Evolutionary conservation across 2,797 vertebrate species (phyloP).

Genomic region (Acipenser transmontanus): DNA sequence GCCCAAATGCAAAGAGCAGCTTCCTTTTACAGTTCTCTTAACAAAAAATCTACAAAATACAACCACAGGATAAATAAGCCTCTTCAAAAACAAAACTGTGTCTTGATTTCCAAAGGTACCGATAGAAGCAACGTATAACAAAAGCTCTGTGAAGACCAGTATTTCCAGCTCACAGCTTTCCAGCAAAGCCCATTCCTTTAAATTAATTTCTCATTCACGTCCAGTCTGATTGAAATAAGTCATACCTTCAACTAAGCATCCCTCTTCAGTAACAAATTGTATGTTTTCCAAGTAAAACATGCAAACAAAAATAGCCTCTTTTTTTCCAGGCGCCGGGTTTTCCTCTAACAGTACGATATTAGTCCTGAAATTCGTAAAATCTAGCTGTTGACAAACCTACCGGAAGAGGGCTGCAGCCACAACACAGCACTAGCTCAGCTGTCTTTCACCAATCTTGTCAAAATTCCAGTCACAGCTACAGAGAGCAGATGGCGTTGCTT

Average conservation of each 20-base stretch:
- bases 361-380: conserved; percentile 14
- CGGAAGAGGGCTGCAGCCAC: conserved; percentile 18
- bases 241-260: neutral
- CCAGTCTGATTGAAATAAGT: conserved; percentile 4
- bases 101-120: conserved; percentile 9
- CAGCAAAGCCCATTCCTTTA: conserved; percentile 11
- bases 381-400: conserved; percentile 15
- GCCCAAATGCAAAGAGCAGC: too few relatives aligned
- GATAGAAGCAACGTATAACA: conserved; percentile 10
- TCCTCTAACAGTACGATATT: conserved; percentile 14
- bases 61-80: conserved; percentile 2
- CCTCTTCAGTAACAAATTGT: conserved; percentile 1
- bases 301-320: conserved; percentile 12
- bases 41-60: too few relatives aligned
- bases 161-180: conserved; percentile 15
- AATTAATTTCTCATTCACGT: conserved; percentile 7
- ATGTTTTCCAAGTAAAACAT: neutral
- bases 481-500: conserved; percentile 47
- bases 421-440: conserved; percentile 14
- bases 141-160: conserved; percentile 10
- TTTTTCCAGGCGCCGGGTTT: conserved; percentile 27
- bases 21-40: too few relatives aligned
- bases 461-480: conserved; percentile 28
- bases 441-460: conserved; percentile 24
- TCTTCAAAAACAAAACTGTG: conserved; percentile 2